Conservation (phyloP, 2,888 invertebrate species). For the Mesorhabditis belari region DNA sequence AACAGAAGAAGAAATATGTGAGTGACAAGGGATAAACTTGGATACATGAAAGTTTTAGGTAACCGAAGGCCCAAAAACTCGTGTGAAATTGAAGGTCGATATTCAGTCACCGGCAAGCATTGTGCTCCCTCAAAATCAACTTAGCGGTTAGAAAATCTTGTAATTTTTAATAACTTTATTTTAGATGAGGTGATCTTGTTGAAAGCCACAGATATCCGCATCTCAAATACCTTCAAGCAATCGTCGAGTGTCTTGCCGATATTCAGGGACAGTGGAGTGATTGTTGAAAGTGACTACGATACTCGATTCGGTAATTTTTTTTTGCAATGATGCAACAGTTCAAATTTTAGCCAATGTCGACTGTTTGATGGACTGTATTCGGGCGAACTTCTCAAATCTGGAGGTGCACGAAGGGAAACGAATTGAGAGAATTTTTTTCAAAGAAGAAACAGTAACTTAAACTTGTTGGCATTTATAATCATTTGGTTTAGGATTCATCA, state of each 20-base stretch:
- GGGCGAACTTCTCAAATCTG: conserved; percentile 15
- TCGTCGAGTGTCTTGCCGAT: conserved; percentile 8
- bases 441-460: not conserved
- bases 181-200: conserved; percentile 15
- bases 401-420: conserved; percentile 17
- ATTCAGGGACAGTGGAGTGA: conserved; percentile 20
- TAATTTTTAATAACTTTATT: conserved; percentile 1
- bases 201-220: conserved; percentile 18
- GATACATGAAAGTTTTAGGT: not conserved
- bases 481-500: not conserved
- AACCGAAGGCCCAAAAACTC: conserved; percentile 4
- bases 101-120: conserved; percentile 24
- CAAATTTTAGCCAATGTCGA: conserved; percentile 16
- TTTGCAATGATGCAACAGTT: not conserved
- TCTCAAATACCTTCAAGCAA: conserved; percentile 30
- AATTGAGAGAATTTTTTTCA: not conserved
- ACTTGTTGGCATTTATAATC: not conserved
- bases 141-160: conserved; percentile 16
- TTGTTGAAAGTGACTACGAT: conserved; percentile 24
- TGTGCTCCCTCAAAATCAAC: conserved; percentile 41
- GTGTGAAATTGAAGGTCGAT: conserved; percentile 23
- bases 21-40: not conserved
- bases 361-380: conserved; percentile 39
- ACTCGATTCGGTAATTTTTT: not conserved
- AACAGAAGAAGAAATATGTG: conserved; percentile 16